phyloP scores from a whole-genome alignment of 92 coral and sea anemone species.

The Meandrina meandrites region DNA sequence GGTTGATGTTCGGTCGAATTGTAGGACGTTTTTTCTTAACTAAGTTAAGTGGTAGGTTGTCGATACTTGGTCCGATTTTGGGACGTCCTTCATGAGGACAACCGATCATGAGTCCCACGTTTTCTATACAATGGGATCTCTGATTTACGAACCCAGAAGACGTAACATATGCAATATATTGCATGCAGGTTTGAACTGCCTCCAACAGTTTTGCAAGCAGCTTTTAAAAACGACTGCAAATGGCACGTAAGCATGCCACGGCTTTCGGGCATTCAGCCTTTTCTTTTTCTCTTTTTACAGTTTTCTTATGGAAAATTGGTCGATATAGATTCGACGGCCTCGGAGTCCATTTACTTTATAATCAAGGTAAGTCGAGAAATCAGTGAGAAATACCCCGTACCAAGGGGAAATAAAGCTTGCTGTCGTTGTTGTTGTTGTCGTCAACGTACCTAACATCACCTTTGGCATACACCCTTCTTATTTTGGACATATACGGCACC shows the following conservation, averaged over 20 bases:
- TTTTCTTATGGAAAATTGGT: slow-evolving; percentile 82
- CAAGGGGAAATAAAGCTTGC: too few relatives aligned
- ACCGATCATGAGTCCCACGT: background rate
- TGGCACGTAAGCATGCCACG: background rate
- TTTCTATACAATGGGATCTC: too few relatives aligned
- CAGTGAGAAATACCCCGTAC: too few relatives aligned
- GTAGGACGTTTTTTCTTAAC: too few relatives aligned
- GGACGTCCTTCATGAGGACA: background rate
- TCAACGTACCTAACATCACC: background rate
- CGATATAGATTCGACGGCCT: slow-evolving; percentile 68
- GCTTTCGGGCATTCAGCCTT: background rate
- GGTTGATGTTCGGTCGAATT: too few relatives aligned
- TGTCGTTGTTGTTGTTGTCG: too few relatives aligned
- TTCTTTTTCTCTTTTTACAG: slow-evolving; percentile 31
- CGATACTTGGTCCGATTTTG: background rate
- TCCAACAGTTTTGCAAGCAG: background rate
- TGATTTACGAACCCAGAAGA: too few relatives aligned
- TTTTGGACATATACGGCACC: too few relatives aligned
- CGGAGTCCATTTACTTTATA: slow-evolving; percentile 81
- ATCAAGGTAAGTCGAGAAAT: slow-evolving; percentile 52
- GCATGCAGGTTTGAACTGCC: background rate
- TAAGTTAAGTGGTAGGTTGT: too few relatives aligned
- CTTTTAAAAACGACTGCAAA: background rate
- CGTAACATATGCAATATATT: too few relatives aligned
- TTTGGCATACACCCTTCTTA: too few relatives aligned